Conservation (phyloP, 2,888 invertebrate species). For the Onchidella celtica region DNA sequence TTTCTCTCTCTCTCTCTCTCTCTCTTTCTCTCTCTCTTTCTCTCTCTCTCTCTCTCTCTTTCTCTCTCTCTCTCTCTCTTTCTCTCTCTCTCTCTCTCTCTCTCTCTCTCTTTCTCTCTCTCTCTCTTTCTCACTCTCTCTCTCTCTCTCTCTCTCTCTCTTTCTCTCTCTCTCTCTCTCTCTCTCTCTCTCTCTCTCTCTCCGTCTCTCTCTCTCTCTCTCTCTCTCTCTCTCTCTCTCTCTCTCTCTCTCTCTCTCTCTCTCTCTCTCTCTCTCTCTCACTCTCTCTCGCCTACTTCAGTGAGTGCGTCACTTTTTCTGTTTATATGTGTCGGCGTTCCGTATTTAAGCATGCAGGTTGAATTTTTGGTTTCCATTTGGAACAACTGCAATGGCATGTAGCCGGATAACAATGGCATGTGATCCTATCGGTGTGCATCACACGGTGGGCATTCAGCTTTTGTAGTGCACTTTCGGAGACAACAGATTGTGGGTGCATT, state of each 20-base stretch:
- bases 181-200: neutral
- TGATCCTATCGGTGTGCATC: too few species aligned
- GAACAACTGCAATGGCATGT: too few species aligned
- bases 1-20: constrained; percentile 1
- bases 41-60: constrained; percentile 7
- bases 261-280: neutral
- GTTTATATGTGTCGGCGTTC: neutral
- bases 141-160: neutral
- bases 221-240: neutral
- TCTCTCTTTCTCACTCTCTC: too few species aligned
- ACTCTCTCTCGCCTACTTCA: neutral
- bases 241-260: neutral
- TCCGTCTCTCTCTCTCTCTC: neutral
- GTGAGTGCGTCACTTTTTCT: neutral
- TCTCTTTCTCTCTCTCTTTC: constrained; percentile 11
- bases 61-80: neutral
- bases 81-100: neutral
- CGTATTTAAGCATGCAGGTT: too few species aligned
- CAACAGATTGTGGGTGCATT: too few species aligned
- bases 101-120: neutral
- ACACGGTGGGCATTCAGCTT: too few species aligned
- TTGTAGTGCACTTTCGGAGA: too few species aligned
- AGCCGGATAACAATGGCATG: too few species aligned
- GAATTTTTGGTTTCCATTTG: too few species aligned
- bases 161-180: neutral